A percentile compares a stretch with the other conserved stretches of the same genome.
Evolutionary conservation across 1,140 invertebrate species (phyloP).

Genomic region (Eciton burchellii): DNA sequence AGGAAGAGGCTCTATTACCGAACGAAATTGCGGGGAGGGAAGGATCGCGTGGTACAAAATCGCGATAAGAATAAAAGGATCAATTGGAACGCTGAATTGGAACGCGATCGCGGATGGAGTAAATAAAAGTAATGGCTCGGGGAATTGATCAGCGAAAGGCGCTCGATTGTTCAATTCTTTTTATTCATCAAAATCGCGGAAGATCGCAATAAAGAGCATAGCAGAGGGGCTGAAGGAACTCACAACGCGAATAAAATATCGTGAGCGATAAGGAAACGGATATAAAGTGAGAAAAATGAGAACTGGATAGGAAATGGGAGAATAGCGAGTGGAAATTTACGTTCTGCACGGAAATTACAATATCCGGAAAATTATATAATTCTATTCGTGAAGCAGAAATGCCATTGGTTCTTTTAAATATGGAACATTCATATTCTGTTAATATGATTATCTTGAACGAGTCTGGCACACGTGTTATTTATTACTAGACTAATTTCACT

Average conservation of each 20-base stretch:
- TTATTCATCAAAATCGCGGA: background rate
- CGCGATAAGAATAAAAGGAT: background rate
- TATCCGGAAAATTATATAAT: too few relatives aligned
- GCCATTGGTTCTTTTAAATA: background rate
- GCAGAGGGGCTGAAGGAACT: background rate
- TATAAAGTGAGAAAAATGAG: background rate
- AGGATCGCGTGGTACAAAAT: background rate
- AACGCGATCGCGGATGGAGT: background rate
- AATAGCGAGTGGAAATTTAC: background rate
- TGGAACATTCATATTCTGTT: background rate
- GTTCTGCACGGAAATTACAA: too few relatives aligned
- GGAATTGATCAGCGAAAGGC: background rate
- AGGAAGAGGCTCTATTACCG: background rate
- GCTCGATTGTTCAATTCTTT: background rate
- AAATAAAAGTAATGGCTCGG: background rate
- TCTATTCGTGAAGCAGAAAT: background rate
- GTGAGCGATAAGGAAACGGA: background rate
- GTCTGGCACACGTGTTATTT: slow-evolving; percentile 35
- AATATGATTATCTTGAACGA: slow-evolving; percentile 17
- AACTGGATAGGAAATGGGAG: too few relatives aligned
- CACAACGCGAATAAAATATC: background rate
- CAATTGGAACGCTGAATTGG: background rate
- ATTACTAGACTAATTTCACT: slow-evolving; percentile 5
- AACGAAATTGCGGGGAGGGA: background rate
- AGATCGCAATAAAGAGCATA: background rate